Evolutionary conservation across 2,888 invertebrate species (phyloP).

Genomic region (Watsonalla cultraria): DNA sequence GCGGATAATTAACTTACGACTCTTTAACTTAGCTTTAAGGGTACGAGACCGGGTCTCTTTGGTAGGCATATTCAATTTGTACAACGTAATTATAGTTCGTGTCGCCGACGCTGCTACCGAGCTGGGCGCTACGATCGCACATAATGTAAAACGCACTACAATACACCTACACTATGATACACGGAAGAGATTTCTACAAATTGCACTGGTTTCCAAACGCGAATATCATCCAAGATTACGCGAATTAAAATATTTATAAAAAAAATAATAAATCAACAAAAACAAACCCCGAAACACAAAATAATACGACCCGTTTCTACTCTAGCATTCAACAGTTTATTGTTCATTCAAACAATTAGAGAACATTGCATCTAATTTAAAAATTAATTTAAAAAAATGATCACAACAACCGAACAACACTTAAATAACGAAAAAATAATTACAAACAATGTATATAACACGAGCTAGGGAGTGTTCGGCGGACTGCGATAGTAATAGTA

Average conservation of each 20-base stretch:
- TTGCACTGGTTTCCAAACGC: conserved; percentile 78
- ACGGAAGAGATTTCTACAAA: conserved; percentile 78
- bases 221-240: conserved; percentile 71
- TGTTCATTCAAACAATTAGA: conserved; percentile 62
- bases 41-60: conserved; percentile 80
- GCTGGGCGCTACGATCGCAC: conserved; percentile 54
- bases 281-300: conserved; percentile 72
- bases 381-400: conserved; percentile 69
- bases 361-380: conserved; percentile 62
- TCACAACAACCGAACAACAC: conserved; percentile 80
- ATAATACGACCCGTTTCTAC: conserved; percentile 78
- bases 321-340: conserved; percentile 76
- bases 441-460: conserved; percentile 77
- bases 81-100: conserved; percentile 73
- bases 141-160: conserved; percentile 65
- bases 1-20: conserved; percentile 70
- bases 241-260: conserved; percentile 68
- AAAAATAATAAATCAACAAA: conserved; percentile 71
- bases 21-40: conserved; percentile 75
- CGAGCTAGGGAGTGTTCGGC: conserved; percentile 70
- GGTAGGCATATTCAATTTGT: conserved; percentile 79
- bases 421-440: conserved; percentile 74
- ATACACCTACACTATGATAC: conserved; percentile 75
- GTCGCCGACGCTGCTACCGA: conserved; percentile 52
- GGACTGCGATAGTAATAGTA: conserved; percentile 58